Base-by-base conservation (phyloP, 2,888 invertebrate species). In the Acrobasis repandana region DNA sequence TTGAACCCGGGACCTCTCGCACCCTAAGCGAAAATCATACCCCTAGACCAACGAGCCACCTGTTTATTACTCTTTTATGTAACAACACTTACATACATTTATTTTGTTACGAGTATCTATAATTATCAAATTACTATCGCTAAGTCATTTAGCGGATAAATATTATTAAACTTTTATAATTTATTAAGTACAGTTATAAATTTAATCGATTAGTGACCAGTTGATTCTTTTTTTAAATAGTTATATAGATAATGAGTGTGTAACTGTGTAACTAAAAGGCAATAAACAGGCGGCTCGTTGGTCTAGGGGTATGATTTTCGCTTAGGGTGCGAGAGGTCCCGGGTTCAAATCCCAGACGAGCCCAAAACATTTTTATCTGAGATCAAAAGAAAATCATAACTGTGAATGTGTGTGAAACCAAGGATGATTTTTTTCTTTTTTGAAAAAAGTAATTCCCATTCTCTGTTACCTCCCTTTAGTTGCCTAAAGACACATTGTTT, bases 271-370 rank as follows among this genome's bases (percentile, higher is more conserved):
- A 20, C 20, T 20, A 20, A 20, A 4, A 20, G 4, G 33, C n/a
- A 34, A 51, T 51, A 34, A 51, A 33, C 65, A 82, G 68, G 64
- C 70, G 91, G 91, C 91, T 92, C 92, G 90, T 92, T 93, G 92
- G 92, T 93, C 92, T 92, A 92, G 92, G 91, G 92, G 92, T 92
- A 92, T 92, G 90, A 92, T 92, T 92, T 87, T 91, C 92, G 92
- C 91, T 92, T 92, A 86, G 91, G 92, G 91, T 92, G 92, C 91
- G 91, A 92, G 90, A 91, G 92, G 92, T 92, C 91, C 90, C 90
- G 90, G 92, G 93, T 92, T 93, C 92, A 92, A 93, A 91, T 93
- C 92, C 92, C 92, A 92, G 92, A 90, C 91, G 91, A 92, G 91
- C 92, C 91, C 92, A 76, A 72, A 54, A 5, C 61, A 62, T 73